Evolutionary conservation across 2,797 vertebrate species (phyloP).

Genomic region (Protonibea diacanthus): DNA sequence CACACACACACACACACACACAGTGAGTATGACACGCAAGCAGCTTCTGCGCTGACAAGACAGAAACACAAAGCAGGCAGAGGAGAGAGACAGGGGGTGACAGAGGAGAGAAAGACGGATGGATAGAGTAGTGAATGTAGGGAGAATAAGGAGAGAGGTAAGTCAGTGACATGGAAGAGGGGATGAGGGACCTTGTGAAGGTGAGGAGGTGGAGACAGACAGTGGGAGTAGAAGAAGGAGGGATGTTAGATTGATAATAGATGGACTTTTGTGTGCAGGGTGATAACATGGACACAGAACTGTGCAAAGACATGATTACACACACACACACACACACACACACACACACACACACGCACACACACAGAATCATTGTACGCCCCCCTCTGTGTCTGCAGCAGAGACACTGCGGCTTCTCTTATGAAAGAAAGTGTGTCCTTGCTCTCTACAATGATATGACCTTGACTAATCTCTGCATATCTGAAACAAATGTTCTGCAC

Average conservation of each 20-base stretch:
- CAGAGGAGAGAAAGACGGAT: not conserved
- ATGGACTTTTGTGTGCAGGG: not conserved
- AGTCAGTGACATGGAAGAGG: constrained; percentile 18
- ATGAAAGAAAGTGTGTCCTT: constrained; percentile 36
- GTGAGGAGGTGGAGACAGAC: constrained; percentile 5
- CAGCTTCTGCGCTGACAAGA: constrained; percentile 42
- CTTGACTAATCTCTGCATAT: constrained; percentile 26
- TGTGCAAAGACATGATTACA: not conserved
- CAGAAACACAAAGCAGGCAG: constrained; percentile 23
- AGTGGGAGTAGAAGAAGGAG: not conserved
- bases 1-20: not conserved
- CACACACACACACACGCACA: not conserved
- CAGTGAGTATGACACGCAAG: constrained; percentile 37
- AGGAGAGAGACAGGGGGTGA: not conserved
- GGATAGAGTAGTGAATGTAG: not conserved
- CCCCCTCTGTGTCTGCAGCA: constrained; percentile 29
- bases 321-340: not conserved
- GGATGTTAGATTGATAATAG: not conserved
- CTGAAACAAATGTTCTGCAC: constrained; percentile 16
- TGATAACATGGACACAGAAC: not conserved
- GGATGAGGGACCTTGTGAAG: constrained; percentile 9
- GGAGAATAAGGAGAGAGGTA: not conserved
- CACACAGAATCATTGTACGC: not conserved
- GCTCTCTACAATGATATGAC: constrained; percentile 1
- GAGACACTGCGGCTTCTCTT: constrained; percentile 34